Base-by-base conservation (phyloP, 2,888 invertebrate genomes). In the Panzeria rudis region DNA sequence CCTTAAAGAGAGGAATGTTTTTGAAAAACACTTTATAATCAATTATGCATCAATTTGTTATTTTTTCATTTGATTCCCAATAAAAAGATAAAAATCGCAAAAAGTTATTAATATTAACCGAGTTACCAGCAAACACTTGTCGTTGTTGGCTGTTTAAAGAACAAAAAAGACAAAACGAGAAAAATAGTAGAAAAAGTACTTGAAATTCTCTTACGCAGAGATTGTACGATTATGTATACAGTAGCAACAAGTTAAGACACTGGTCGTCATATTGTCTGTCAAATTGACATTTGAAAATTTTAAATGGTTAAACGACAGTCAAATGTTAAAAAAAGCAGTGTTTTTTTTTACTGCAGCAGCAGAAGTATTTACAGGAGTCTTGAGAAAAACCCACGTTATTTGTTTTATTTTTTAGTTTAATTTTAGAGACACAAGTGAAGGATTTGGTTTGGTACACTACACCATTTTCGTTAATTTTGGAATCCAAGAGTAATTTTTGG, bases 191-290 rank as follows among this genome's bases (percentile, higher is more conserved):
- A 73, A 73, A 71, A 79, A 78, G 78, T 82, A 85, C 85, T 85
- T 85, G 85, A 85, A 61, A 50, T 56, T 11, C 54, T 38, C n/a
- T 69, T 52, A 17, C n/a, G 20, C 9, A 52, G 44, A 59, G 54
- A 56, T 62, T 41, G 15, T 47, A 38, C 8, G 47, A 23, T 29
- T 50, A 47, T 17, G 38, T 32, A 76, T 72, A 80, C 85, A 66
- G 85, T 85, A 85, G 85, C 85, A 85, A 85, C 82, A 82, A 79
- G 85, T 85, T 85, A 85, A 85, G 85, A 85, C 85, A 87, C 81
- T 83, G 83, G 88, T 86, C 86, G 88, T 87, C 87, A 88, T 75
- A 82, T 84, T 86, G 88, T 88, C 88, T 88, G 86, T 88, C 87
- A 87, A 86, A 84, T 86, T 88, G 87, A 88, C 87, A 84, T 86